Base-by-base conservation (phyloP, 2,797 vertebrate genomes). In the Sebastes minor region DNA sequence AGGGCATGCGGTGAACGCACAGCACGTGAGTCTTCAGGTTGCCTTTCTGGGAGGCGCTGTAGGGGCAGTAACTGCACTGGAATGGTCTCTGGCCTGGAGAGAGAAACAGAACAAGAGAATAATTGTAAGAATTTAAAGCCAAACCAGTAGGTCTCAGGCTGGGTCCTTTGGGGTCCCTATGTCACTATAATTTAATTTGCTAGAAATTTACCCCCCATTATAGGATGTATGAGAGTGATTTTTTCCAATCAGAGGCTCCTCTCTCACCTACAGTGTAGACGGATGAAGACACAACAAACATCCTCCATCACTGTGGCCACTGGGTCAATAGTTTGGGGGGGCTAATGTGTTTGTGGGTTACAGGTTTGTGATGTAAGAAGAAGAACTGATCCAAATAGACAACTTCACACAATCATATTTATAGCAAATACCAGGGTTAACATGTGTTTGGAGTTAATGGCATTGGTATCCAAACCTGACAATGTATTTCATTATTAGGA, bases 1-100 rank as follows among this genome's bases (percentile, higher is more conserved):
- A 99, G 92, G 98, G 97, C 97, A 97, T 97, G 80, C 97, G 97
- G 93, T 99, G 98, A 80, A 99, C 97, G 9, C 97, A 98, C 78
- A 98, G 95, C 69, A 98, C 97, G 0, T 98, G 97, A 72, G 97
- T 98, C 96, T 99, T 99, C 94, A 99, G 94, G 88, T 99, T 99
- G 77, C 97, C 98, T 92, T 99, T 99, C 95, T 99, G 98, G 64
- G 98, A 98, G 94, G 97, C 97, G 83, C 97, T 97, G 95, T 98
- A 99, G 2, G 96, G 96, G 81, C 97, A 99, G 94, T 97, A 98
- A 80, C 96, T 95, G 94, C 98, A 98, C 91, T 96, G 96, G 95
- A 98, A 99, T 18, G 97, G 96, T 94, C 95, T 95, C 88, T 95
- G 96, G 94, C 97, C 97, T 91, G 72, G n/a, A 86, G 46, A 52